A percentile compares a stretch with the other conserved stretches of the same genome.
Conservation (phyloP, 2,888 invertebrate species). For the Empis livida region DNA sequence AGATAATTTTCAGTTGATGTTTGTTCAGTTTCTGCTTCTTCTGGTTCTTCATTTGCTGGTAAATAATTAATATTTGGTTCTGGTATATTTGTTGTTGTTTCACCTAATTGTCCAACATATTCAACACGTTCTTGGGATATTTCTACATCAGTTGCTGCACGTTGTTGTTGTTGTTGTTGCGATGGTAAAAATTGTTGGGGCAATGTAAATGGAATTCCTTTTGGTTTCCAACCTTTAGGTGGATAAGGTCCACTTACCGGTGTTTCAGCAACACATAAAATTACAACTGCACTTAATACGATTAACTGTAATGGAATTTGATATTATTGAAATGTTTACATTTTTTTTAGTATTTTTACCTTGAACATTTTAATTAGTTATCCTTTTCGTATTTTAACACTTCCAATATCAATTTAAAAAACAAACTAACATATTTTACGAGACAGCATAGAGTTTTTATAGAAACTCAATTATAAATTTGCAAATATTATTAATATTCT, state of each 20-base stretch:
- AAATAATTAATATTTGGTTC: background rate
- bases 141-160: conserved; percentile 17
- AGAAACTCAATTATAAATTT: background rate
- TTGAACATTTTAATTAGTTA: background rate
- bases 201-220: conserved; percentile 28
- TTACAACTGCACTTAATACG: conserved; percentile 12
- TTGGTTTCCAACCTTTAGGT: conserved; percentile 34
- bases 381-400: background rate
- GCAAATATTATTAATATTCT: background rate
- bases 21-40: conserved; percentile 1
- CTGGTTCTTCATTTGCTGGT: background rate
- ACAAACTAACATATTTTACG: background rate
- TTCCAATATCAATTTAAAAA: background rate
- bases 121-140: conserved; percentile 26
- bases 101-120: conserved; percentile 19
- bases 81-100: background rate
- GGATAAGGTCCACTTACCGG: conserved; percentile 27
- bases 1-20: conserved; percentile 9
- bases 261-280: conserved; percentile 16
- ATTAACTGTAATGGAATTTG: conserved; percentile 13
- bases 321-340: background rate
- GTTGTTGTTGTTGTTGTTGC: conserved; percentile 9
- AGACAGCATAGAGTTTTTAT: background rate
- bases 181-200: conserved; percentile 24
- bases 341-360: background rate